Base-by-base conservation (phyloP, 2,888 invertebrate genomes). In the Polyommatus icarus region DNA sequence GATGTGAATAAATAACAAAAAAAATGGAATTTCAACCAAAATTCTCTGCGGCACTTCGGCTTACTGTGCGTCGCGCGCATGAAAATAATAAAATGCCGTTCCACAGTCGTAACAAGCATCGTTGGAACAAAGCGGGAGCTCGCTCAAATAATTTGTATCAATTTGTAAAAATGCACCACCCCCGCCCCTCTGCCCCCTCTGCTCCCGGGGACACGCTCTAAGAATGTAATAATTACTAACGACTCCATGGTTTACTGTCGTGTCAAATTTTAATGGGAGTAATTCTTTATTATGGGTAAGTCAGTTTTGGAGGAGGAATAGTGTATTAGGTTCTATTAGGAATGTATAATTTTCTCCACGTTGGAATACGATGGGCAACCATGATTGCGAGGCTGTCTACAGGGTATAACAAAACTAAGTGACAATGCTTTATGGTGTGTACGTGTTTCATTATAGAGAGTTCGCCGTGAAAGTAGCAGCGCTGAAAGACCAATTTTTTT, bases 61-160 rank as follows among this genome's bases (percentile, higher is more conserved):
- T 77, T 83, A 85, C 24, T 89, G 83, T 79, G 79, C 87, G 87
- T 59, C 79, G 32, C 72, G 80, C 84, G 79, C 80, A 83, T 80
- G 85, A 89, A 91, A 92, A 93, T 93, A 93, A 93, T 93, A 94
- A 93, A 93, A 93, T 91, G 92, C 90, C 92, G 92, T 87, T 91
- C 90, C 89, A 85, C 89, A 90, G 90, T 89, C 91, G 91, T 94
- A 94, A 94, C 93, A 94, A 94, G 93, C 93, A 90, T 90, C 90
- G 92, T 91, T 90, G 92, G 92, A 93, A 94, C 93, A 94, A 93
- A 94, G 93, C 92, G 92, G 87, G 87, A 85, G 91, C 90, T 90
- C 92, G 91, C 93, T 93, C 92, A 92, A 93, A 93, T 94, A 94
- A 94, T 94, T 93, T 93, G 94, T 94, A 93, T 93, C 93, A 93